Conservation (phyloP, 2,113 vertebrate genomes). For the Centrocercus urophasianus region DNA sequence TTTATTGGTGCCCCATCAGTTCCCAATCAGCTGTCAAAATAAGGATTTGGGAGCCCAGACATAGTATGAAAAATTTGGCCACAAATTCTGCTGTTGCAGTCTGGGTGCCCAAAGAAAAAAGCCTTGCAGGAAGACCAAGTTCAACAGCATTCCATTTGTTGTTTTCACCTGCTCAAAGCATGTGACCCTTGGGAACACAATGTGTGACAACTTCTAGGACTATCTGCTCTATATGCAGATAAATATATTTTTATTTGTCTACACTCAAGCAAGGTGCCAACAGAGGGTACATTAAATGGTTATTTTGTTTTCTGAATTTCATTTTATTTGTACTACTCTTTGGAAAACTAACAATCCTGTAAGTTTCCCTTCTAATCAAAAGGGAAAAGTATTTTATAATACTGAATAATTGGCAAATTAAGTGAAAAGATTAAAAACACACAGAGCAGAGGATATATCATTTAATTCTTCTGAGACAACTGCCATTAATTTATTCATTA, state of each 20-base stretch:
- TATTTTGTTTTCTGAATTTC: not conserved
- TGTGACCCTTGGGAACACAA: not conserved
- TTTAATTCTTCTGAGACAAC: not conserved
- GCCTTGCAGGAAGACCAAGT: not conserved
- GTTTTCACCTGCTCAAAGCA: not conserved
- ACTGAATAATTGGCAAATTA: not conserved
- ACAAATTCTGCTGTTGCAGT: not conserved
- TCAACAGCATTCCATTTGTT: not conserved
- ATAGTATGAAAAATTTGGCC: not conserved
- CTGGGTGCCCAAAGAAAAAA: not conserved
- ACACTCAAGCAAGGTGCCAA: accelerated
- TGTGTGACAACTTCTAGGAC: not conserved
- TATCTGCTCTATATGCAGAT: not conserved
- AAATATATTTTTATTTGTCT: not conserved
- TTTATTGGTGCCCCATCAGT: not conserved
- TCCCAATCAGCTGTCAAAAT: not conserved
- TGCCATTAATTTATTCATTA: not conserved
- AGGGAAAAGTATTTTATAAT: not conserved
- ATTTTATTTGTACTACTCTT: not conserved
- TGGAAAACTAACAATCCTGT: not conserved
- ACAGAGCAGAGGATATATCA: not conserved
- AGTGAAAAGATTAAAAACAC: not conserved
- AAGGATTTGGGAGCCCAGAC: not conserved
- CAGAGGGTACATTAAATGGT: not conserved
- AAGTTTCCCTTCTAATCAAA: not conserved